Evolutionary conservation across 2,113 vertebrate genomes (phyloP).

Genomic region (Mobula hypostoma): DNA sequence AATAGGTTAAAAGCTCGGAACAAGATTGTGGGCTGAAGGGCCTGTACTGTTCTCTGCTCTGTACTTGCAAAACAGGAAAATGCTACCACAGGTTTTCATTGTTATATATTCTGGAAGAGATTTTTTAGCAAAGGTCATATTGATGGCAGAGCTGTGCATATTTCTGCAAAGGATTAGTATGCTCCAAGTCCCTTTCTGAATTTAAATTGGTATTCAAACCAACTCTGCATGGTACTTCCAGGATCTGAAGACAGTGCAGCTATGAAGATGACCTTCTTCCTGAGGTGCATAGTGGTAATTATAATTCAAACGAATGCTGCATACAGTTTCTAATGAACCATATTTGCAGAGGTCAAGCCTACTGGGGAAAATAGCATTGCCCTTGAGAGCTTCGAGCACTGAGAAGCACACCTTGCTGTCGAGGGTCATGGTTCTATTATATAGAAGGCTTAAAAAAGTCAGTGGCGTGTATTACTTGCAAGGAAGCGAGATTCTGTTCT

Average conservation of each 20-base stretch:
- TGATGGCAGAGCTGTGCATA: neutral
- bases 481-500: neutral
- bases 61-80: neutral
- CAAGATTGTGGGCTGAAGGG: no score
- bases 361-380: neutral
- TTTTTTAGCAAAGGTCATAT: neutral
- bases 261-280: slow-evolving; percentile 2
- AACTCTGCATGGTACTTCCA: neutral
- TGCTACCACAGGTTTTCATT: neutral
- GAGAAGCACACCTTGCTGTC: neutral
- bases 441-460: neutral
- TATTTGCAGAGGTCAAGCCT: slow-evolving; percentile 9
- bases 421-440: neutral
- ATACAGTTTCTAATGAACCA: neutral
- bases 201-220: neutral
- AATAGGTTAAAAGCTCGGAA: no score
- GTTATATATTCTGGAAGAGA: neutral
- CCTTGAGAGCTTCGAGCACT: neutral
- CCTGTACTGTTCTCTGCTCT: no score
- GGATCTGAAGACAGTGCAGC: neutral
- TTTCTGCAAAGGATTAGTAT: neutral
- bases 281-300: neutral
- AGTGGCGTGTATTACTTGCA: neutral
- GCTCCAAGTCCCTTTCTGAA: neutral
- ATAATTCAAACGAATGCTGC: neutral